phyloP scores from a whole-genome alignment of 2,113 vertebrate genomes.

The Psophia crepitans region DNA sequence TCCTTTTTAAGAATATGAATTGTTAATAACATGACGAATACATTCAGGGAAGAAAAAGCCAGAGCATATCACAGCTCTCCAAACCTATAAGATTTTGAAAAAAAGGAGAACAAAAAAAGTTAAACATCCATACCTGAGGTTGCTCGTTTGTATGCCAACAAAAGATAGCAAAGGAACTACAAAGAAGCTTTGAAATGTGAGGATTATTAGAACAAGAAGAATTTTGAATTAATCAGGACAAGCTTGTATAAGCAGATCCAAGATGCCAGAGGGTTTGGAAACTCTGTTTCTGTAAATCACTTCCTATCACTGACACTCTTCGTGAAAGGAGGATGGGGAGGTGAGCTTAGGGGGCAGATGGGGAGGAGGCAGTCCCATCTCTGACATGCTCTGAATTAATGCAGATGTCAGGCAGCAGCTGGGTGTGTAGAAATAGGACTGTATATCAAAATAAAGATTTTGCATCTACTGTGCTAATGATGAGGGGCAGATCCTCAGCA shows the following conservation, averaged over 20 bases:
- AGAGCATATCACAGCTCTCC: not conserved
- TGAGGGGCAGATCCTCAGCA: not conserved
- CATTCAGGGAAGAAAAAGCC: not conserved
- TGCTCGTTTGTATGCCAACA: conserved; percentile 11
- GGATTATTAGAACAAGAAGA: conserved; percentile 45
- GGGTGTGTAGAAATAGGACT: not conserved
- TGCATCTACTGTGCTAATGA: not conserved
- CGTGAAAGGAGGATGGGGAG: not conserved
- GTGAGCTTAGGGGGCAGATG: not conserved
- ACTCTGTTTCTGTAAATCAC: conserved; percentile 42
- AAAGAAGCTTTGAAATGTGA: conserved; percentile 51
- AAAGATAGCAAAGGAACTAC: conserved; percentile 41
- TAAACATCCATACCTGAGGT: conserved; percentile 23
- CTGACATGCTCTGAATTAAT: conserved; percentile 1
- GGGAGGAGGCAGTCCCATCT: not conserved
- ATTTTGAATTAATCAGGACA: conserved; percentile 54
- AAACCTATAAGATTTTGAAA: not conserved
- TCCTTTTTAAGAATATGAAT: conserved; percentile 24
- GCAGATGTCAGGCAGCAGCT: not conserved
- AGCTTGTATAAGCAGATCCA: conserved; percentile 28
- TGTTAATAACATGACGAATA: conserved; percentile 40
- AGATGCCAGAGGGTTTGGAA: conserved; percentile 29
- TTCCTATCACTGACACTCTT: not conserved
- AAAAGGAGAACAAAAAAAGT: conserved; percentile 22
- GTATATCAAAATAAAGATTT: not conserved